Percentiles rank a stretch among this genome's conserved stretches.
Conservation (phyloP, 92 coral and sea anemone genomes). For the Epizoanthus scotinus region DNA sequence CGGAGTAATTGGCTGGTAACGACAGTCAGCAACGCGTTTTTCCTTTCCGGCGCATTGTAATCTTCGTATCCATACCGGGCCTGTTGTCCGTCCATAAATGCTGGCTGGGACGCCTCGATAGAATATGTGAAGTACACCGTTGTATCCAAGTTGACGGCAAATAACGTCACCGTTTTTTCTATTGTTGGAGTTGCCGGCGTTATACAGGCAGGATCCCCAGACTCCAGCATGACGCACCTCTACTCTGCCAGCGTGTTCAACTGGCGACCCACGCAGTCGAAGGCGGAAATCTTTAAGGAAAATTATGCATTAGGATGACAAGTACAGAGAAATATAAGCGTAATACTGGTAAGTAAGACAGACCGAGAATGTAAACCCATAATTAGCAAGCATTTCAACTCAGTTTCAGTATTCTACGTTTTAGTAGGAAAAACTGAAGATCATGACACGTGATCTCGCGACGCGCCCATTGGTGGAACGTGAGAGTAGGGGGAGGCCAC, state of each 20-base stretch:
- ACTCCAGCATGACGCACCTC: constrained; percentile 7
- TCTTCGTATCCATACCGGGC: neutral
- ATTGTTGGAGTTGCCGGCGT: neutral
- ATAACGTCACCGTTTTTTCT: neutral
- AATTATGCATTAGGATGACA: neutral
- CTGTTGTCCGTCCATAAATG: neutral
- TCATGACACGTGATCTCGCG: too few relatives aligned
- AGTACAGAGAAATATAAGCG: neutral
- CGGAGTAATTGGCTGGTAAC: too few relatives aligned
- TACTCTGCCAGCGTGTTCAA: constrained; percentile 4
- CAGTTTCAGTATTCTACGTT: too few relatives aligned
- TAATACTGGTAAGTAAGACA: neutral
- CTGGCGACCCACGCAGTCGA: neutral
- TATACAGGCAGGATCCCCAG: neutral
- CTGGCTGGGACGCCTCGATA: neutral
- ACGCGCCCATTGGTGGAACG: too few relatives aligned
- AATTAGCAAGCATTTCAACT: too few relatives aligned
- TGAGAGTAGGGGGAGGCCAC: too few relatives aligned
- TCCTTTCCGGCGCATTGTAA: neutral
- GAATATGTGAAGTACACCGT: neutral
- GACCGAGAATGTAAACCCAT: neutral
- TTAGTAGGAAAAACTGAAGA: too few relatives aligned
- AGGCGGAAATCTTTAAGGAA: neutral
- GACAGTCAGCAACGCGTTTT: neutral
- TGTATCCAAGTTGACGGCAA: constrained; percentile 8